Evolutionary conservation across 2,888 invertebrate genomes (phyloP).

Genomic region (Antheraea yamamai): DNA sequence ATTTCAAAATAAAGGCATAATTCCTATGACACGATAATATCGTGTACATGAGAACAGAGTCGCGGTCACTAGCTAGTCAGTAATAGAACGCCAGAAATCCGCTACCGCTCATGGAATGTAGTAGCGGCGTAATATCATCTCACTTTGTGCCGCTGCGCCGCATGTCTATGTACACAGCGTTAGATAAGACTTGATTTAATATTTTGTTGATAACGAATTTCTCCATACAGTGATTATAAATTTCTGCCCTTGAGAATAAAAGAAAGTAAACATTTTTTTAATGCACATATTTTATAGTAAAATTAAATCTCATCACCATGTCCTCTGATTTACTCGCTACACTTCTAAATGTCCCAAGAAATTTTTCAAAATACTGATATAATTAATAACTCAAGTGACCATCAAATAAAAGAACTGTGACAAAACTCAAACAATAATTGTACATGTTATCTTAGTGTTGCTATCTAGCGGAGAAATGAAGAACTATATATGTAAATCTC

Average conservation of each 20-base stretch:
- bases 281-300: too few relatives aligned
- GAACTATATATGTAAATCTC: not conserved
- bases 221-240: constrained; percentile 21
- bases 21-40: too few relatives aligned
- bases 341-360: not conserved
- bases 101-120: constrained; percentile 13
- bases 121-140: not conserved
- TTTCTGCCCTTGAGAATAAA: not conserved
- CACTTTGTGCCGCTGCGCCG: constrained; percentile 5
- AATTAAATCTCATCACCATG: too few relatives aligned
- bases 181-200: constrained; percentile 26
- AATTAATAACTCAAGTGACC: not conserved
- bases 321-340: too few relatives aligned
- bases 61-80: not conserved
- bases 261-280: not conserved
- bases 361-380: not conserved
- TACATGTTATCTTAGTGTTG: not conserved
- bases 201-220: constrained; percentile 24
- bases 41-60: too few relatives aligned
- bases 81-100: not conserved
- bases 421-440: not conserved
- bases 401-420: not conserved
- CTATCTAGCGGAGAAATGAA: not conserved
- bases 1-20: too few relatives aligned
- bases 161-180: constrained; percentile 19